Evolutionary conservation across 2,113 vertebrate species (phyloP), one percentile per base, ranked within the genome.

Genomic region (Paralichthys olivaceus): DNA sequence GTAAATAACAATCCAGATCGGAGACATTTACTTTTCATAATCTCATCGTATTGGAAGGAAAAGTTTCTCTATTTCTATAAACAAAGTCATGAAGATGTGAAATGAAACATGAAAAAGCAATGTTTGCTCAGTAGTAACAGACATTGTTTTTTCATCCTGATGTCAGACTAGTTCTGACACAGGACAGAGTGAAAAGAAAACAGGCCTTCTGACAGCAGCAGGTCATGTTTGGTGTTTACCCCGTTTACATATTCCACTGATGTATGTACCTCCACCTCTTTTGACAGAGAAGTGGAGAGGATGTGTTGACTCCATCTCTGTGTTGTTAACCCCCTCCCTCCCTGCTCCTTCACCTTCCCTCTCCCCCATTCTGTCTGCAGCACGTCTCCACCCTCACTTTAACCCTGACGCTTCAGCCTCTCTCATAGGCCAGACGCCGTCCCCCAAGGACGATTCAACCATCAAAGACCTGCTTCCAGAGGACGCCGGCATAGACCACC

Each of bases 401-500:
- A 91, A 87, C 78, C 80, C 86, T 88, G 85, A 90, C 54, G 61
- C 77, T 87, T 87, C 85, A 91, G 88, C 82, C 81, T 88, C 87
- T 90, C 85, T 90, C 66, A 63, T 80, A 93, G 93, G 90, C 64
- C 97, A 98, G 66, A 95, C 94, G 2, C 95, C 96, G 4, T 95
- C 96, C 14, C 95, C 96, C 0, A 97, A 98, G 85, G 96, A 98
- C 3, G 96, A 98, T 87, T 91, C 95, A 8, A 89, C 94, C 77
- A 98, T 99, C 90, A 96, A 94, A 91, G 98, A 99, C 79, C 91
- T 97, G 62, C 95, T 99, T 47, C 98, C 98, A 0, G 98, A 99
- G 83, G 96, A 99, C 14, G 96, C 95, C 5, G 97, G 98, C 23
- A 97, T 99, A 5, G 98, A 99, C 83, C 98, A 99, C 83, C 98